phyloP scores from a whole-genome alignment of 2,888 invertebrate genomes.

The Drosophila quinaria region DNA sequence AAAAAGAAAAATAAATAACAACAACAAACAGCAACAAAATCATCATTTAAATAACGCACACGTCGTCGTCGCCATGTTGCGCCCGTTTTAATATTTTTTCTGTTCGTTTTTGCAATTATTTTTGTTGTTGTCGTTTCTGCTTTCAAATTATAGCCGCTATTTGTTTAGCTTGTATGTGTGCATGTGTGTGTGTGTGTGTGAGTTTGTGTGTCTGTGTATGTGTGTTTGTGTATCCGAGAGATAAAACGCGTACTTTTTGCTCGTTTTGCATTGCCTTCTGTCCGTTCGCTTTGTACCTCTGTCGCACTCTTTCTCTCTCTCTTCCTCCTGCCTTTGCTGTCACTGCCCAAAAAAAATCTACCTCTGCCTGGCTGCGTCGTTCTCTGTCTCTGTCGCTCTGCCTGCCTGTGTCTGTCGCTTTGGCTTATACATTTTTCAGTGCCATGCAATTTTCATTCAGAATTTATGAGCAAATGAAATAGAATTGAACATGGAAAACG shows the following conservation, averaged over 20 bases:
- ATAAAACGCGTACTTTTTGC: slow-evolving; percentile 70
- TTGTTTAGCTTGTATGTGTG: slow-evolving; percentile 30
- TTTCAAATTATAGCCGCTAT: slow-evolving; percentile 64
- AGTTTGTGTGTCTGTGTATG: slow-evolving; percentile 5
- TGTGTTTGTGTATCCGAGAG: slow-evolving; percentile 60
- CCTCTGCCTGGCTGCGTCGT: slow-evolving; percentile 1
- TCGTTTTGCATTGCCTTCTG: slow-evolving; percentile 42
- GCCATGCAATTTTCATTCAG: slow-evolving; percentile 77
- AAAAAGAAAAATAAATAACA: slow-evolving; percentile 17
- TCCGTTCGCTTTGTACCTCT: slow-evolving; percentile 18
- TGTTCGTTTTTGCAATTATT: slow-evolving; percentile 73
- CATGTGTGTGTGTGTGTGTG: slow-evolving; percentile 17
- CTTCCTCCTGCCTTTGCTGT: slow-evolving; percentile 2
- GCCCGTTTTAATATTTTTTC: slow-evolving; percentile 57
- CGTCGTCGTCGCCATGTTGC: slow-evolving; percentile 68
- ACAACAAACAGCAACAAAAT: slow-evolving; percentile 56
- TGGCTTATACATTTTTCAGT: slow-evolving; percentile 60
- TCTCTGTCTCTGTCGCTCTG: slow-evolving; percentile 20
- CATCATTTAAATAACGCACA: slow-evolving; percentile 80
- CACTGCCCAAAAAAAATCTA: not conserved
- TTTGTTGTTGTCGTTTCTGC: slow-evolving; percentile 57
- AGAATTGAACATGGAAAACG: slow-evolving; percentile 76
- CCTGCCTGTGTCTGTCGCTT: slow-evolving; percentile 32
- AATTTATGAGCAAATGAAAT: slow-evolving; percentile 72
- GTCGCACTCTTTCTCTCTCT: not conserved